Evolutionary conservation across 2,888 invertebrate genomes (phyloP).

Genomic region (Caenorhabditis parvicauda): DNA sequence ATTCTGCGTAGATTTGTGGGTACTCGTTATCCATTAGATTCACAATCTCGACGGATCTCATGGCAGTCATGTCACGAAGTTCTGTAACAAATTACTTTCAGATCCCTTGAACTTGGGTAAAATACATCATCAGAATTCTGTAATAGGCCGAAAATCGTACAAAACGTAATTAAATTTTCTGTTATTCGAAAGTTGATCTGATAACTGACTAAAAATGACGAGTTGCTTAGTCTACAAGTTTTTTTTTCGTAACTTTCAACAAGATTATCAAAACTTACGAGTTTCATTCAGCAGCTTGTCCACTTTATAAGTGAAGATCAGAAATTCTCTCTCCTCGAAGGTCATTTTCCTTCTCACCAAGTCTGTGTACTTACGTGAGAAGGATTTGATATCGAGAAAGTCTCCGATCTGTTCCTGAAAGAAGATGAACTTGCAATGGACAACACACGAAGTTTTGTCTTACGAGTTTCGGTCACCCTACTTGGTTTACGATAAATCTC

Average conservation of each 20-base stretch:
- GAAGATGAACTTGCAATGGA: too few species aligned
- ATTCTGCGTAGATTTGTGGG: conserved; percentile 81
- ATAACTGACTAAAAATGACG: not conserved
- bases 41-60: conserved; percentile 73
- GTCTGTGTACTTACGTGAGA: conserved; percentile 78
- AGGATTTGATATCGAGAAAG: conserved; percentile 89
- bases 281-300: conserved; percentile 52
- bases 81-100: conserved; percentile 34
- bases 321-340: conserved; percentile 84
- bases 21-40: conserved; percentile 94
- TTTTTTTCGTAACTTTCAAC: not conserved
- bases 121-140: not conserved
- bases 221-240: not conserved
- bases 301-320: conserved; percentile 71
- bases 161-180: too few species aligned
- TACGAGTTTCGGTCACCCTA: too few species aligned
- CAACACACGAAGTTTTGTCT: too few species aligned
- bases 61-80: conserved; percentile 53
- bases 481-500: too few species aligned
- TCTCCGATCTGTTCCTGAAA: conserved; percentile 88
- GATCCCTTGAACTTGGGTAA: not conserved
- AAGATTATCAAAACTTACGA: conserved; percentile 16
- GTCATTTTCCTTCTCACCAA: conserved; percentile 66
- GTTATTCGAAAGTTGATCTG: not conserved
- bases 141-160: too few species aligned